phyloP scores from a whole-genome alignment of 2,888 invertebrate species.

The Trichopoda pennipes region DNA sequence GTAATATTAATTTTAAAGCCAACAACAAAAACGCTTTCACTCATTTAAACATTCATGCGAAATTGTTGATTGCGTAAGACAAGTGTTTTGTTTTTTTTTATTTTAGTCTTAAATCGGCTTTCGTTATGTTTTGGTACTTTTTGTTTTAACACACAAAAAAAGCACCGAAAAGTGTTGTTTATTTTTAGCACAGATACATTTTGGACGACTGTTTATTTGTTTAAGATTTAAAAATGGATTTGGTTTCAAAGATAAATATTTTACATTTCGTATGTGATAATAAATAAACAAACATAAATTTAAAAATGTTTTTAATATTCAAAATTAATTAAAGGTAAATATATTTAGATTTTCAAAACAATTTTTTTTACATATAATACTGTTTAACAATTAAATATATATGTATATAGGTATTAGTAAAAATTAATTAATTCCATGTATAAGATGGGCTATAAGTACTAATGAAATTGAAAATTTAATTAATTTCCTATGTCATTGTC shows the following conservation, averaged over 20 bases:
- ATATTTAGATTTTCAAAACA: no score
- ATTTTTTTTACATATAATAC: no score
- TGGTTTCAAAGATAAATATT: conserved; percentile 6
- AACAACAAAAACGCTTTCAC: conserved; percentile 6
- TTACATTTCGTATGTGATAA: conserved; percentile 8
- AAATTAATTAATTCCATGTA: no score
- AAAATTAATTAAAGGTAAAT: no score
- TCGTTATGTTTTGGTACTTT: background rate
- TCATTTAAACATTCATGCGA: background rate
- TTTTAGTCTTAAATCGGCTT: background rate
- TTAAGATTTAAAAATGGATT: conserved; percentile 21
- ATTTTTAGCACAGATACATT: conserved; percentile 39
- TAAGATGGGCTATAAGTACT: no score
- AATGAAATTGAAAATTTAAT: no score
- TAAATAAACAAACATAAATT: background rate
- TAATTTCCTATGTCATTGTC: no score
- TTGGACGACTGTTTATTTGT: conserved; percentile 46
- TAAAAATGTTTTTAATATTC: no score
- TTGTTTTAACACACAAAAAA: background rate
- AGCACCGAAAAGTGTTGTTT: conserved; percentile 9
- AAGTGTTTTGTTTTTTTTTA: conserved; percentile 3
- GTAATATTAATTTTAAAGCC: conserved; percentile 24
- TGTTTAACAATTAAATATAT: no score
- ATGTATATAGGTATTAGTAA: no score
- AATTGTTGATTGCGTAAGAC: conserved; percentile 51